Evolutionary conservation across 2,888 invertebrate genomes (phyloP).

Genomic region (Chydorus sphaericus): DNA sequence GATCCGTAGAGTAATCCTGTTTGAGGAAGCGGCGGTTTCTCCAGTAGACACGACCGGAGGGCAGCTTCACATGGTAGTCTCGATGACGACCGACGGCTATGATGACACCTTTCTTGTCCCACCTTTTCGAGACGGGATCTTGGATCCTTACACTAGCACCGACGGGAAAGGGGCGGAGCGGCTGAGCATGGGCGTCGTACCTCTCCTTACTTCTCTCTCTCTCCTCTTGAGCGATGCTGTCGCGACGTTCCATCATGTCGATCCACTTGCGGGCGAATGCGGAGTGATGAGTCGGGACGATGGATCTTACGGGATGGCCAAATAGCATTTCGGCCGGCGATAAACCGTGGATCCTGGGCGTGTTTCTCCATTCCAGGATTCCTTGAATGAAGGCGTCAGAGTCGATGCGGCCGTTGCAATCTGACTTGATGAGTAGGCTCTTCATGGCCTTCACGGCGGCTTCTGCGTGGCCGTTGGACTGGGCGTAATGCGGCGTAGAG

Average conservation of each 20-base stretch:
- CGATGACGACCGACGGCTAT: background rate
- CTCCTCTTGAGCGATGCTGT: background rate
- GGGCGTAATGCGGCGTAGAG: conserved; percentile 10
- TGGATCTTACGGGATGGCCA: conserved; percentile 1
- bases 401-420: background rate
- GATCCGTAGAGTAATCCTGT: background rate
- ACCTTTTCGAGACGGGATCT: background rate
- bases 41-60: background rate
- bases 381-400: conserved; percentile 2
- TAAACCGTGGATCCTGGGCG: background rate
- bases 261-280: background rate
- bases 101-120: conserved; percentile 7
- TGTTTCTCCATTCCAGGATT: conserved; percentile 11
- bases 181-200: conserved; percentile 1
- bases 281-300: conserved; percentile 10
- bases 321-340: conserved; percentile 10
- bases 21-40: background rate
- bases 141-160: conserved; percentile 1
- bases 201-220: background rate
- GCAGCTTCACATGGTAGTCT: conserved; percentile 2
- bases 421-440: background rate
- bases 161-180: background rate
- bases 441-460: conserved; percentile 8
- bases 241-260: background rate
- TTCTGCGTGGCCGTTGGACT: conserved; percentile 12